phyloP scores from a whole-genome alignment of 2,888 invertebrate genomes.

The Cryptus viduatorius region DNA sequence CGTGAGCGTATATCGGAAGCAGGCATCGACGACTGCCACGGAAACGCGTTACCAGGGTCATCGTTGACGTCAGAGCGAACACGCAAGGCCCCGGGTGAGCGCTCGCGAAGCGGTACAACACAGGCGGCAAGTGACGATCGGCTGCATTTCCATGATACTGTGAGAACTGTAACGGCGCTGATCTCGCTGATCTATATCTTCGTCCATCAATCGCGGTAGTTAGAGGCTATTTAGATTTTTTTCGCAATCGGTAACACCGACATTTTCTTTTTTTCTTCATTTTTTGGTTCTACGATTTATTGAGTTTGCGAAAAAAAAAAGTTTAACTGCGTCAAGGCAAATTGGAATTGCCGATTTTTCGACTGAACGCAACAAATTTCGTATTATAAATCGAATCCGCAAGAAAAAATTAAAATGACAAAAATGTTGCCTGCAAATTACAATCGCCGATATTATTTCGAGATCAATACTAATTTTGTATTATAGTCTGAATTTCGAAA shows the following conservation, averaged over 20 bases:
- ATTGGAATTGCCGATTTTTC: no score
- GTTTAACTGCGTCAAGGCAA: no score
- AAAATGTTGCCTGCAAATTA: no score
- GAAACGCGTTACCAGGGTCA: slow-evolving; percentile 81
- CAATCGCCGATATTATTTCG: no score
- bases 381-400: no score
- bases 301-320: no score
- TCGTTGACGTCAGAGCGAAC: slow-evolving; percentile 81
- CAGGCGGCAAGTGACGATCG: slow-evolving; percentile 13
- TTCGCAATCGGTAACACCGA: background rate
- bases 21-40: slow-evolving; percentile 71
- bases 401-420: no score
- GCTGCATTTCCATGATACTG: slow-evolving; percentile 50
- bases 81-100: slow-evolving; percentile 67
- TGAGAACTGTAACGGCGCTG: background rate
- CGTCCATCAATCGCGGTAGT: background rate
- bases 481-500: no score
- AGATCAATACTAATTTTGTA: no score
- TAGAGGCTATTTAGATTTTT: background rate
- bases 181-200: background rate
- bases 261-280: background rate
- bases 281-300: no score
- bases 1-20: slow-evolving; percentile 63
- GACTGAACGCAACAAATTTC: no score
- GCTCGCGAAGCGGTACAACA: slow-evolving; percentile 60